These are phyloP conservation scores for Drusus annulatus DNA, from an alignment of 1,140 invertebrate genomes.

Conservation along the genomic window DNA sequence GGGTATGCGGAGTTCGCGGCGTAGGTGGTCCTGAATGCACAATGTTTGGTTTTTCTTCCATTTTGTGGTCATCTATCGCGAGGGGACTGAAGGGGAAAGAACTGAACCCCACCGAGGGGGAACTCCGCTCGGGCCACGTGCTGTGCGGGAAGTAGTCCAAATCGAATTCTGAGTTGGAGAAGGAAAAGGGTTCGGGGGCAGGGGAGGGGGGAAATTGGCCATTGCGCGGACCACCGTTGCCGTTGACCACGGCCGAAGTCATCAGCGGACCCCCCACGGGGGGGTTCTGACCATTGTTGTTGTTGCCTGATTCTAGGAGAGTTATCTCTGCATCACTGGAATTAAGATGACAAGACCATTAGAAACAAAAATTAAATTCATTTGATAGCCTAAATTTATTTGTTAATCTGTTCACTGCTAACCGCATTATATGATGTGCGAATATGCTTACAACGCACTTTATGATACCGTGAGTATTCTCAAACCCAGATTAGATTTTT, in stretches of 20 bases:
- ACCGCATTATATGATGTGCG: no score
- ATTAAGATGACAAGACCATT: constrained; percentile 46
- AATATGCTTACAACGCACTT: no score
- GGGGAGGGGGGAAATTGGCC: constrained; percentile 55
- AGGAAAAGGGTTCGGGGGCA: constrained; percentile 52
- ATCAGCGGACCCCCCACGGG: constrained; percentile 76
- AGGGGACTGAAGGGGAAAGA: constrained; percentile 52
- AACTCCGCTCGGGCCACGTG: constrained; percentile 48
- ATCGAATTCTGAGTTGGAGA: constrained; percentile 48
- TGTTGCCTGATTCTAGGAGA: constrained; percentile 64
- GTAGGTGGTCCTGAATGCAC: constrained; percentile 64
- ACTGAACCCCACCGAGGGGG: constrained; percentile 46
- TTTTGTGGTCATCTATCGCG: constrained; percentile 51
- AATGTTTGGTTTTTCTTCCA: constrained; percentile 36
- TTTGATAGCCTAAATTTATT: no score
- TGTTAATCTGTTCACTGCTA: no score
- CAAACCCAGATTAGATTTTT: no score
- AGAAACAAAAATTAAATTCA: no score
- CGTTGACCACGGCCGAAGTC: constrained; percentile 77
- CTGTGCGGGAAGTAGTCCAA: constrained; percentile 50
- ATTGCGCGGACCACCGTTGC: constrained; percentile 61
- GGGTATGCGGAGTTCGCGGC: constrained; percentile 69
- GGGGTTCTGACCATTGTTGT: constrained; percentile 60
- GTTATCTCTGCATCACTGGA: constrained; percentile 72
- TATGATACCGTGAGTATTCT: no score